Evolutionary conservation across 23 tunicate genomes (phyloP).

Genomic region (Botrylloides violaceus): DNA sequence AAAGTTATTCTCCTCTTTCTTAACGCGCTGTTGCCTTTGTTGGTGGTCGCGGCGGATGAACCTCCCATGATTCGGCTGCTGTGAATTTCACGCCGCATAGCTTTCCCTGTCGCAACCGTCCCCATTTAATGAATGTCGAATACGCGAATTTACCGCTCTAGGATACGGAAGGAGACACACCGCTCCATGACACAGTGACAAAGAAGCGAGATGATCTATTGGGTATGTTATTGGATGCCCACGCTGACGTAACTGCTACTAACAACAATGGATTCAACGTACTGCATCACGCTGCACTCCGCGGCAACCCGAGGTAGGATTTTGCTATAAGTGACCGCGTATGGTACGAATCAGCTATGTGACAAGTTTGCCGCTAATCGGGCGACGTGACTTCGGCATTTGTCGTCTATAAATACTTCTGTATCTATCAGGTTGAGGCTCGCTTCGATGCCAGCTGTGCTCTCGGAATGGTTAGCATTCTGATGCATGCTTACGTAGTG

Average conservation of each 20-base stretch:
- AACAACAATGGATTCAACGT: slow-evolving; percentile 97
- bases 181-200: slow-evolving; percentile 84
- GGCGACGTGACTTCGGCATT: not conserved
- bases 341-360: too few relatives aligned
- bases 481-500: not conserved
- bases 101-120: too few relatives aligned
- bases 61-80: too few relatives aligned
- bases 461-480: not conserved
- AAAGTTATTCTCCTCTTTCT: too few relatives aligned
- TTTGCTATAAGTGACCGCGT: too few relatives aligned
- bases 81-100: too few relatives aligned
- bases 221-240: slow-evolving; percentile 64
- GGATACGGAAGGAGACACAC: slow-evolving; percentile 95
- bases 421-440: not conserved
- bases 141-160: slow-evolving; percentile 1
- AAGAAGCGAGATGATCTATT: slow-evolving; percentile 94
- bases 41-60: too few relatives aligned
- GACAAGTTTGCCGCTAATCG: too few relatives aligned
- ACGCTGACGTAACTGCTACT: slow-evolving; percentile 91
- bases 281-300: slow-evolving; percentile 77
- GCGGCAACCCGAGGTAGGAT: slow-evolving; percentile 89
- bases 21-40: too few relatives aligned
- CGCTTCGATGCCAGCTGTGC: not conserved
- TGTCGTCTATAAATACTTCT: not conserved
- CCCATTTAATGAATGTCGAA: too few relatives aligned